Evolutionary conservation across 2,888 invertebrate species (phyloP).

Genomic region (Leptinotarsa rubiginosa): DNA sequence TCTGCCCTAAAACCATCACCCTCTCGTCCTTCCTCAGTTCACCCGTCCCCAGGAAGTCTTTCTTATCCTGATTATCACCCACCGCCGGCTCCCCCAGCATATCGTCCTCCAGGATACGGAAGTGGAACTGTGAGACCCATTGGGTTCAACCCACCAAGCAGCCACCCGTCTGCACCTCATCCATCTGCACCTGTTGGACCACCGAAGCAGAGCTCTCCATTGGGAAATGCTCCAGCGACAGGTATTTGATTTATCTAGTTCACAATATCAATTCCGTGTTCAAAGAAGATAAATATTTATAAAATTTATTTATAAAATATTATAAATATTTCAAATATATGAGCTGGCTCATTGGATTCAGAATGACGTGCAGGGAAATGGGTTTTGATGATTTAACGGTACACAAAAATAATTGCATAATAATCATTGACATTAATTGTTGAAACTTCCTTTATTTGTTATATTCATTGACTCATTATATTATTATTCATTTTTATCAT

Average conservation of each 20-base stretch:
- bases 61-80: conserved; percentile 35
- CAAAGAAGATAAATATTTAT: no score
- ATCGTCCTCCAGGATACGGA: conserved; percentile 34
- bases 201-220: conserved; percentile 30
- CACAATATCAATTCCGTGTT: no score
- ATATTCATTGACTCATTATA: no score
- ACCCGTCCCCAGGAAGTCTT: conserved; percentile 27
- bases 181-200: conserved; percentile 36
- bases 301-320: no score
- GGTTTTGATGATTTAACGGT: no score
- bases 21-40: conserved; percentile 27
- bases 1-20: conserved; percentile 24
- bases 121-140: conserved; percentile 30
- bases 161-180: background rate
- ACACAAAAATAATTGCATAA: no score
- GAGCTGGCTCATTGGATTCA: no score
- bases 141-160: conserved; percentile 14
- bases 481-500: no score
- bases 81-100: conserved; percentile 29
- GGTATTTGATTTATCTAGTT: background rate
- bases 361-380: no score
- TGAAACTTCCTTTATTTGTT: no score
- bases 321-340: no score
- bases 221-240: conserved; percentile 21
- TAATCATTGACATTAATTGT: no score